phyloP scores from a whole-genome alignment of 2,888 invertebrate genomes.

The Coenonympha arcania region DNA sequence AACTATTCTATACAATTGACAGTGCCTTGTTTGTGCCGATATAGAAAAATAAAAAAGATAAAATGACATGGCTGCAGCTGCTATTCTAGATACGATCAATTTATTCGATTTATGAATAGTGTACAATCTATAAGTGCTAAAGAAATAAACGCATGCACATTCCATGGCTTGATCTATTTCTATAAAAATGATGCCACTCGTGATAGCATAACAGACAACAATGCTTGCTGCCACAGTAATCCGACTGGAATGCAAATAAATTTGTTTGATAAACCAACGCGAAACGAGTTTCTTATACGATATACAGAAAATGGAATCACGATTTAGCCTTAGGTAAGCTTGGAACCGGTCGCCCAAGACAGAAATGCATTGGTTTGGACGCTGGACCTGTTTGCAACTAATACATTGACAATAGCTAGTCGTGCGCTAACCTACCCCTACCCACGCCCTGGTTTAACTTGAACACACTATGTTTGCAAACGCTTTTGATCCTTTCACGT shows the following conservation, averaged over 20 bases:
- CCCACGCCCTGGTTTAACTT: slow-evolving; percentile 5
- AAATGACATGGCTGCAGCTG: no score
- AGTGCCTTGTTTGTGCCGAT: no score
- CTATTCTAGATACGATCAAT: no score
- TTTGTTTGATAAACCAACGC: slow-evolving; percentile 24
- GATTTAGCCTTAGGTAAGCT: slow-evolving; percentile 14
- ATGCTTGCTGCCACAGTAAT: not conserved
- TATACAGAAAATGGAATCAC: slow-evolving; percentile 15
- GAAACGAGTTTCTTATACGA: slow-evolving; percentile 19
- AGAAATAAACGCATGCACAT: not conserved
- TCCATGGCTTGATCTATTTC: slow-evolving; percentile 4
- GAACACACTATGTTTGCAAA: not conserved
- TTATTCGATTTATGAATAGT: no score
- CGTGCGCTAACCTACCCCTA: slow-evolving; percentile 5
- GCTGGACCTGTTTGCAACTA: slow-evolving; percentile 9
- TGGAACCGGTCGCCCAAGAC: slow-evolving; percentile 15
- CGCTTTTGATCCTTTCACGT: slow-evolving; percentile 2
- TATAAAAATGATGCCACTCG: not conserved
- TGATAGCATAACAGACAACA: slow-evolving; percentile 2
- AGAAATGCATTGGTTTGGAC: slow-evolving; percentile 6
- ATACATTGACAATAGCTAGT: slow-evolving; percentile 6
- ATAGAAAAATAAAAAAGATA: no score
- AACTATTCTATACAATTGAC: no score
- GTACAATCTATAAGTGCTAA: no score
- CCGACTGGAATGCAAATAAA: slow-evolving; percentile 6